A percentile compares a stretch with the other conserved stretches of the same genome.
phyloP scores from a whole-genome alignment of 2,113 vertebrate species.

The Strigops habroptila region DNA sequence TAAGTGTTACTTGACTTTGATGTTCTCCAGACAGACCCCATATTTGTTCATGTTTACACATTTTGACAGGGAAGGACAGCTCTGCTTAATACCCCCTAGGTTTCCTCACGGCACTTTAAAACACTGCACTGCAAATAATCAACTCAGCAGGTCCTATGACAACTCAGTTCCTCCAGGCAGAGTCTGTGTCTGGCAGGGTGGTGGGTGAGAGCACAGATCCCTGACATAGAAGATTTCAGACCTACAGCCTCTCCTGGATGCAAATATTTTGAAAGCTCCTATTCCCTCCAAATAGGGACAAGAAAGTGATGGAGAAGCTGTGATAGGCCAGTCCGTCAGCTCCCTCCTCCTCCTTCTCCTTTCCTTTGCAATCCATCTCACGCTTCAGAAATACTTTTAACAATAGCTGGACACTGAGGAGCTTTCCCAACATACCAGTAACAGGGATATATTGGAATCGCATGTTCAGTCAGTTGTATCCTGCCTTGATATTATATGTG shows the following conservation, averaged over 20 bases:
- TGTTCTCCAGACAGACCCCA: constrained; percentile 23
- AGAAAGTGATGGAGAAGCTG: neutral
- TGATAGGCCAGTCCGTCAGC: neutral
- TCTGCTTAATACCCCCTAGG: constrained; percentile 49
- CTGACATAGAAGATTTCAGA: neutral
- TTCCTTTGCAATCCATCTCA: neutral
- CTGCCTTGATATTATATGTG: neutral
- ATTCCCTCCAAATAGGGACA: neutral
- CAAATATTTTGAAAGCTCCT: neutral
- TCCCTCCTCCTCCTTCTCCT: constrained; percentile 13
- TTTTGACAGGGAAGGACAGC: constrained; percentile 21
- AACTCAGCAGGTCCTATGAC: neutral
- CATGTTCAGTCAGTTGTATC: neutral
- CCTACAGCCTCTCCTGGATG: neutral
- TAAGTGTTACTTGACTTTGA: constrained; percentile 55
- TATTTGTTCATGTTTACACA: constrained; percentile 64
- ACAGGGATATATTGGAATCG: neutral
- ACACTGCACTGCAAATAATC: neutral
- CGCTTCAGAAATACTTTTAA: neutral
- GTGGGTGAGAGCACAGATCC: neutral
- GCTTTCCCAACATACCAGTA: neutral
- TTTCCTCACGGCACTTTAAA: neutral
- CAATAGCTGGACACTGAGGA: neutral
- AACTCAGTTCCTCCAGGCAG: neutral
- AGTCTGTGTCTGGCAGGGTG: neutral